These are phyloP conservation scores for Cacoxenus indagator DNA, from an alignment of 2,888 invertebrate species.

Conservation along the genomic window DNA sequence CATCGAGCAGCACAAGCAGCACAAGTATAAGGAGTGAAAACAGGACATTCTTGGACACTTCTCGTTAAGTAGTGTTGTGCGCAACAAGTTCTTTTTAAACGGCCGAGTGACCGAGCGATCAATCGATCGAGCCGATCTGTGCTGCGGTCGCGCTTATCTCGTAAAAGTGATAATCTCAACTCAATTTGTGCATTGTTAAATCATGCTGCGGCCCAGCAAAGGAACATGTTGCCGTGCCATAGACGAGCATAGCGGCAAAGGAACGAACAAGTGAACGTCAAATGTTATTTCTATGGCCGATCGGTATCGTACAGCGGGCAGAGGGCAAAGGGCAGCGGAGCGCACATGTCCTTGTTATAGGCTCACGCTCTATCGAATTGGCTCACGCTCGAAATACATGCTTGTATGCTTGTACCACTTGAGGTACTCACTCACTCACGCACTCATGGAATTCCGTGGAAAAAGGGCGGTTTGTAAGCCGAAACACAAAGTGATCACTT, in stretches of 20 bases:
- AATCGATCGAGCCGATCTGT: not conserved
- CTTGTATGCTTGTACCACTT: not conserved
- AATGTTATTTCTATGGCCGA: no score
- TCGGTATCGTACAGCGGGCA: no score
- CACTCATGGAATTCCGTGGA: slow-evolving; percentile 49
- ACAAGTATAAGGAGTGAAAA: slow-evolving; percentile 36
- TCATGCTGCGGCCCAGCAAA: no score
- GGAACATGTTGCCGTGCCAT: no score
- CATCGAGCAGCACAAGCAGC: not conserved
- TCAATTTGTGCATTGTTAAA: slow-evolving; percentile 40
- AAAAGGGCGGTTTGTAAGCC: slow-evolving; percentile 57
- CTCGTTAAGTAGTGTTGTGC: slow-evolving; percentile 56
- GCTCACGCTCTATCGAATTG: no score
- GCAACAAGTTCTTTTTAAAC: not conserved
- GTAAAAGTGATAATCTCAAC: slow-evolving; percentile 52
- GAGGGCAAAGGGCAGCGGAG: no score
- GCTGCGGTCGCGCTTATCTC: slow-evolving; percentile 40
- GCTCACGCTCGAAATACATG: no score
- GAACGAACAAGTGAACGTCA: no score
- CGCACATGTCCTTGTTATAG: not conserved
- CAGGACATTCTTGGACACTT: slow-evolving; percentile 30
- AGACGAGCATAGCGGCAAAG: no score
- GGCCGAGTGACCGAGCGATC: not conserved
- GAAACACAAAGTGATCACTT: slow-evolving; percentile 51
- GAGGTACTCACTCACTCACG: not conserved